phyloP scores from a whole-genome alignment of 2,888 invertebrate genomes.

The Morinoia aosen region DNA sequence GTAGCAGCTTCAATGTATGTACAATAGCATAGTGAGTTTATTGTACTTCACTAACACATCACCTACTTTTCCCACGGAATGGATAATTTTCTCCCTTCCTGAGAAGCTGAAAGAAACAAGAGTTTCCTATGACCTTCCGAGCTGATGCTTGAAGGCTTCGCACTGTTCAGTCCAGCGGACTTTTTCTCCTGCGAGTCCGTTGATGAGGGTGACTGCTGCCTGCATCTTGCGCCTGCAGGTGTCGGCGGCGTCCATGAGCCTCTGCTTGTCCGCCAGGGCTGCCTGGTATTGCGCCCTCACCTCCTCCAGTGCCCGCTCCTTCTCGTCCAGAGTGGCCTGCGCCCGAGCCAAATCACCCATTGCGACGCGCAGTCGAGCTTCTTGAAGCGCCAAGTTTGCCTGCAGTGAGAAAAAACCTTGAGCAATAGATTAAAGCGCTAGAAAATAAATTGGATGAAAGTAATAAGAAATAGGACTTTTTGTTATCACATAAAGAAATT shows the following conservation, averaged over 20 bases:
- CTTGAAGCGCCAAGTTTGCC: slow-evolving; percentile 91
- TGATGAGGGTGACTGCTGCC: slow-evolving; percentile 94
- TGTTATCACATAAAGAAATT: too few species aligned
- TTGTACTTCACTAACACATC: too few species aligned
- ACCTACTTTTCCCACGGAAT: too few species aligned
- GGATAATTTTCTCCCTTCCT: neutral
- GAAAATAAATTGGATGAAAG: neutral
- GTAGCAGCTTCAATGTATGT: too few species aligned
- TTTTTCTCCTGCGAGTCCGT: slow-evolving; percentile 91
- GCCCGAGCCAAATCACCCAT: slow-evolving; percentile 91
- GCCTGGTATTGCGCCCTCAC: slow-evolving; percentile 94
- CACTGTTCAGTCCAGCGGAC: slow-evolving; percentile 94
- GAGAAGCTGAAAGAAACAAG: neutral
- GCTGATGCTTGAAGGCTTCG: slow-evolving; percentile 90
- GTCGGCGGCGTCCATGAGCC: slow-evolving; percentile 92
- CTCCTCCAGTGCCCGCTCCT: slow-evolving; percentile 88
- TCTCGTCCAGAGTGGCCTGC: slow-evolving; percentile 89
- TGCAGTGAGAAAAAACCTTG: slow-evolving; percentile 68
- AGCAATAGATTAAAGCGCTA: neutral
- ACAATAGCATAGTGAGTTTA: too few species aligned
- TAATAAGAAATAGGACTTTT: too few species aligned
- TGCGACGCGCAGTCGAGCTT: slow-evolving; percentile 88
- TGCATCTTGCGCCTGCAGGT: slow-evolving; percentile 95
- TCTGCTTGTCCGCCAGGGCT: slow-evolving; percentile 92
- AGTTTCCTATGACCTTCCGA: slow-evolving; percentile 75